Base-by-base conservation (phyloP, 1,140 invertebrate genomes). In the Euura saliciscinereae region DNA sequence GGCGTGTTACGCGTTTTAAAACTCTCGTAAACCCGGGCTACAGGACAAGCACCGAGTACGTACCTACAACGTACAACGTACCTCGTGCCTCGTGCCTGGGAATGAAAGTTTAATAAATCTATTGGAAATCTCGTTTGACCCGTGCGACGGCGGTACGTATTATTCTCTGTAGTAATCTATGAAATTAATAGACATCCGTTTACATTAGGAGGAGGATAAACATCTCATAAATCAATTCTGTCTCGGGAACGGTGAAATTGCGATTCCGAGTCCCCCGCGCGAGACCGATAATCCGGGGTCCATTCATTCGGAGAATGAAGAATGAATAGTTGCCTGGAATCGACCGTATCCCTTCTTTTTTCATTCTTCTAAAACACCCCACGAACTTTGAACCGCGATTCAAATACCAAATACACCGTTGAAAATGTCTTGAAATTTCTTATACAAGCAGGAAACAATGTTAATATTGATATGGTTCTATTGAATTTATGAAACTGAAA, bases 221-320 rank as follows among this genome's bases (percentile, higher is more conserved):
- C 51, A 59, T 59, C 51, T 59, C 13, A 59, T 59, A 59, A 59
- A 59, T 59, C 51, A 59, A 59, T 59, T 59, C 51, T 59, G 51
- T 59, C 6, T n/a, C 28, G 0, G 28, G 28, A 59, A 59, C 51
- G 51, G 3, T 4, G 51, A 59, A 59, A 59, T 28, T 28, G 28
- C 28, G 28, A 28, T 28, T 28, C 28, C 28, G 28, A 28, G 28
- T 28, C 51, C 13, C 51, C 51, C 51, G 51, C 51, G 6, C 13
- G 51, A 8, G 8, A 2, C 51, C 8, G 51, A 59, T 59, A 8
- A 11, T 59, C 8, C 6, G 3, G 51, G 51, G 51, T 59, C 13
- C 51, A n/a, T 59, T 59, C 8, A 59, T 59, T 59, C 51, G 51
- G 51, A 4, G 10, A 59, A 59, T 59, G 6, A n/a, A n/a, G 51